Base-by-base conservation (phyloP, 2,888 invertebrate genomes). In the Diplazon laetatorius region DNA sequence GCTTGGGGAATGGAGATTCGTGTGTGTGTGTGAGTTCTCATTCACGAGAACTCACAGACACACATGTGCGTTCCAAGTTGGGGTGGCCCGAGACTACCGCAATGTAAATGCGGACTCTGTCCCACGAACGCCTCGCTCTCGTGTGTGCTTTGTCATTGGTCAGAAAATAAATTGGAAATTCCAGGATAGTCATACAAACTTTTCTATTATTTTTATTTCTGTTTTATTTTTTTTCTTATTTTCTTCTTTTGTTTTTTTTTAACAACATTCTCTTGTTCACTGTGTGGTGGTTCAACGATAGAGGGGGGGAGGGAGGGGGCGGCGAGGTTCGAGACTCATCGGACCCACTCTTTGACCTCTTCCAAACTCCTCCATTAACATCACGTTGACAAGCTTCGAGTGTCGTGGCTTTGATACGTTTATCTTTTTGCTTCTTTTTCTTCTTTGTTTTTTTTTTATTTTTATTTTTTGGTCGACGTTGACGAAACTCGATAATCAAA, bases 161-260 rank as follows among this genome's bases (percentile, higher is more conserved):
- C 74, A 66, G 78, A 52, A 73, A 78, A 78, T 78, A 74, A 78
- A 74, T 78, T 78, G 78, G 78, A 74, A 70, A 74, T 78, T 65
- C 55, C 74, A 52, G 74, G 74, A 65, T 74, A 66, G 78, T 78
- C 74, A 74, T 78, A 66, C 65, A n/a, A n/a, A 66, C 52, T 50
- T 25, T 52, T n/a, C 46, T 22, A 10, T 39, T 42, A 30, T 14
- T 39, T 62, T 14, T 14, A 48, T n/a, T 52, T 16, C 46, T 22
- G 10, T 42, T 42, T 42, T 14, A 39, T 57, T 14, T 14, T 55
- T n/a, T 42, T 20, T 60, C 65, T 73, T 42, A 52, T 55, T 60
- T 14, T 35, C n/a, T 14, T 25, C 30, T 30, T 2, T 30, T 6
- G 4, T 30, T 6, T 18, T n/a, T 10, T n/a, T 37, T n/a, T n/a